Evolutionary conservation across 1,140 invertebrate species (phyloP), one percentile per base, ranked within the genome.

Genomic region (Kradibia gibbosae): DNA sequence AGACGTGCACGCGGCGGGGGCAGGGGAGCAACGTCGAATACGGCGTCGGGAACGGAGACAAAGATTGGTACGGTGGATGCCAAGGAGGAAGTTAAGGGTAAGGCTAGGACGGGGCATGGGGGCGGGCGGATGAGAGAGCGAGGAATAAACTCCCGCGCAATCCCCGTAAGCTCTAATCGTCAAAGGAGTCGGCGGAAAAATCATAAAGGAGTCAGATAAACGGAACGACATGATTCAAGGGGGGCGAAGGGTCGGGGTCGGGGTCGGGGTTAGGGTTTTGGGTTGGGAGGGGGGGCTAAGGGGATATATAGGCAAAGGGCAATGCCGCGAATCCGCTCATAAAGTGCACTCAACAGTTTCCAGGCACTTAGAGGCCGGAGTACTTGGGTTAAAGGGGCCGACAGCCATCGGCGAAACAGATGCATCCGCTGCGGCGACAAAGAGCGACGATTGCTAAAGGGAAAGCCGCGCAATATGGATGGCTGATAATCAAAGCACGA

Each of bases 281-380:
- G 3, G n/a, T 5, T 5, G 57, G 39, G 31, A 39, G 34, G 31
- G 34, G 34, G 17, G 17, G 70, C 67, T 13, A 39, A 13, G 25
- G 34, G 50, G 31, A 3, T 3, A 60, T 39, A 76, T 34, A 45
- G 53, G 48, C 55, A 62, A 62, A 76, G 74, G 20, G 74, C 36
- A 76, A 36, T 57, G 42, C 57, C 34, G 72, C 55, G 67, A 79
- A 72, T 50, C 74, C 72, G 80, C 73, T 74, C 75, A 76, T 80
- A 79, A 57, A 84, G 83, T 79, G 83, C 80, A 84, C 83, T 84
- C 79, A 57, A 79, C 83, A 62, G 80, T 84, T 84, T 82, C 80
- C 83, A 81, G 77, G 76, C 80, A 84, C 80, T 81, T 82, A 81
- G 77, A 76, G 70, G 4, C 70, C 39, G 73, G 67, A 71, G 80